These are phyloP conservation scores for Alethe castanea DNA, from an alignment of 2,113 vertebrate genomes.

Conservation along the genomic window DNA sequence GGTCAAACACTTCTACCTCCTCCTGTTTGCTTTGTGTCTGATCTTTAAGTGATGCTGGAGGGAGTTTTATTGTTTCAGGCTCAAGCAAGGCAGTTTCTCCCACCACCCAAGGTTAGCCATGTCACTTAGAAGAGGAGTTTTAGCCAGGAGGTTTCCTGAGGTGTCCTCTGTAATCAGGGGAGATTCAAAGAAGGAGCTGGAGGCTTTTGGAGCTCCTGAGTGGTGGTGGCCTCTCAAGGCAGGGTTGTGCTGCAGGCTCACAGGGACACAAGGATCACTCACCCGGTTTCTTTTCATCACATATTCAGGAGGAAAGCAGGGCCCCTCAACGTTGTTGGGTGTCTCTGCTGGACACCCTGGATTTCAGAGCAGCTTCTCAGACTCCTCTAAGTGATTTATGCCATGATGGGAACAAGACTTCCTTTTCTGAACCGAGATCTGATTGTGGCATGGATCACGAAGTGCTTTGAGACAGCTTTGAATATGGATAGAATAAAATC, in stretches of 20 bases:
- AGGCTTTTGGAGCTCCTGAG: background rate
- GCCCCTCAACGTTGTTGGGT: accelerated
- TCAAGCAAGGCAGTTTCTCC: background rate
- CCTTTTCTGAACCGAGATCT: background rate
- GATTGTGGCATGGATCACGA: background rate
- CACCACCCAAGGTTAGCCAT: background rate
- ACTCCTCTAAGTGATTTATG: background rate
- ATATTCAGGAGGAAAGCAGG: background rate
- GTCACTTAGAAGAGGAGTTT: background rate
- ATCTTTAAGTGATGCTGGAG: background rate
- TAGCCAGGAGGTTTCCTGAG: background rate
- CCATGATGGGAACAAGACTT: background rate
- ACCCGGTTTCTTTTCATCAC: background rate
- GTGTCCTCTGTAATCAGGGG: background rate
- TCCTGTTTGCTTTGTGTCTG: background rate
- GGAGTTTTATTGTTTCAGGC: background rate
- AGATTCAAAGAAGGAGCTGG: background rate
- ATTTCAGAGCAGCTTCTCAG: background rate
- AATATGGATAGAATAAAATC: slow-evolving; percentile 16
- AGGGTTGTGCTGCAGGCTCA: background rate
- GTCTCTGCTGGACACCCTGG: background rate
- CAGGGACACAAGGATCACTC: accelerated
- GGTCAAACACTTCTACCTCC: background rate
- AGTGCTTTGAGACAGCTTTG: slow-evolving; percentile 33
- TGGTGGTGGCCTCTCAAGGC: background rate